Evolutionary conservation across 1,140 invertebrate species (phyloP), one percentile per base, ranked within the genome.

Genomic region (Protaetia brevitarsis): DNA sequence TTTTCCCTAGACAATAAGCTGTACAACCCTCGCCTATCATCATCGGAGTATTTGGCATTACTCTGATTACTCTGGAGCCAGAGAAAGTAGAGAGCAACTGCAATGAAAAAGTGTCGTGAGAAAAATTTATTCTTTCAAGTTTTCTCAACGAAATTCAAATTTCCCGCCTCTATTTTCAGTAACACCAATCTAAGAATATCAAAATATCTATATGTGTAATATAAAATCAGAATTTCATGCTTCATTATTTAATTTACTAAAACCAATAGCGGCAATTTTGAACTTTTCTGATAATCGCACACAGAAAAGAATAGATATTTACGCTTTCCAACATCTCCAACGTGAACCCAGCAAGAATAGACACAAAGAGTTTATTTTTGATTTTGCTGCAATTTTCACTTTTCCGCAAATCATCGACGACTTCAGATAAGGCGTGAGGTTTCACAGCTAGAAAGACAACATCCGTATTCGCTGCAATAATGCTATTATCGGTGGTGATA

Each of bases 31-130:
- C 86, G 16, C 90, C 88, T 8, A 98, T 88, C 64, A 92, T 83
- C 79, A 93, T 87, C 4, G 95, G 92, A 2, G 93, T 97, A 80
- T 98, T 99, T 23, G 96, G 95, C 90, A 98, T 95, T 1, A 91
- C 89, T 62, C 95, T 84, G 8, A 97, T 85, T 34, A 97, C 85
- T 74, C 86, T 85, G 8, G 84, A 71, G 19, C 73, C 69, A 11
- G 1, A 8, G 16, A 62, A 62, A 11, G 23, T 77, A 71, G 51
- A 85, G 79, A 84, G 76, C 7, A 72, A 74, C 79, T 83, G 73
- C 41, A 79, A 78, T n/a, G 11, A 29, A n/a, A 13, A 29, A 23
- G 1, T 23, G 51, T 59, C 37, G 63, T 59, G 37, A 68, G 19
- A 27, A 3, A n/a, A 10, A n/a, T n/a, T 56, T 0, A 13, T 3